Evolutionary conservation across 2,797 vertebrate species (phyloP), one percentile per base, ranked within the genome.

Genomic region (Ceryle rudis): DNA sequence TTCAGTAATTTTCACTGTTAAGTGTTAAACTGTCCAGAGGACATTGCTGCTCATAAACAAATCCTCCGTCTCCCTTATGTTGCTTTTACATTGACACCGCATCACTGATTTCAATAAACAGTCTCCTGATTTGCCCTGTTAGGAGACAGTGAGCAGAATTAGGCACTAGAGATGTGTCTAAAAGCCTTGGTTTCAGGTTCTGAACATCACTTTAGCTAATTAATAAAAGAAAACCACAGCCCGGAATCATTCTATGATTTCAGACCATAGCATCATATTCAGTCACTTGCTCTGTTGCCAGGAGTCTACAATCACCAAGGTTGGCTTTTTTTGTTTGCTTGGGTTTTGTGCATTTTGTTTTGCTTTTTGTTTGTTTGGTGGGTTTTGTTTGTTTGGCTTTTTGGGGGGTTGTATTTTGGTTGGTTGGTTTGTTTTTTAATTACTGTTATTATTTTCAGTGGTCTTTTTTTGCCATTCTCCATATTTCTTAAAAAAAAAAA

Each of bases 111-210:
- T 21, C 86, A 78, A 62, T 85, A 94, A 95, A 92, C 83, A 92
- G 78, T 39, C 86, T 95, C 94, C 74, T 80, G 88, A 89, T 96
- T 89, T 92, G 90, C 78, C 46, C 74, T 41, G 52, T 46, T 80
- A 90, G 1, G 81, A 96, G 95, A 87, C 67, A 78, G n/a, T 1
- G 2, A 91, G 79, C 65, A 72, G 86, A 96, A 96, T 89, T 86
- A 94, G 83, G 88, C 96, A 97, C 83, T 61, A 97, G 92, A 95
- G 90, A 95, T 93, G 94, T 90, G 92, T 91, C 92, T 96, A 95
- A 97, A 97, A 97, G 95, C 95, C 61, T 96, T 91, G 93, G 93
- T 95, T 95, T 95, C 95, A 87, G 65, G 74, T 92, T 95, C 71
- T 96, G 90, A 96, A 90, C 86, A 95, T 93, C 86, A 74, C 89